Evolutionary conservation across 2,797 vertebrate genomes (phyloP), one percentile per base, ranked within the genome.

Genomic region (Sebastes iracundus): DNA sequence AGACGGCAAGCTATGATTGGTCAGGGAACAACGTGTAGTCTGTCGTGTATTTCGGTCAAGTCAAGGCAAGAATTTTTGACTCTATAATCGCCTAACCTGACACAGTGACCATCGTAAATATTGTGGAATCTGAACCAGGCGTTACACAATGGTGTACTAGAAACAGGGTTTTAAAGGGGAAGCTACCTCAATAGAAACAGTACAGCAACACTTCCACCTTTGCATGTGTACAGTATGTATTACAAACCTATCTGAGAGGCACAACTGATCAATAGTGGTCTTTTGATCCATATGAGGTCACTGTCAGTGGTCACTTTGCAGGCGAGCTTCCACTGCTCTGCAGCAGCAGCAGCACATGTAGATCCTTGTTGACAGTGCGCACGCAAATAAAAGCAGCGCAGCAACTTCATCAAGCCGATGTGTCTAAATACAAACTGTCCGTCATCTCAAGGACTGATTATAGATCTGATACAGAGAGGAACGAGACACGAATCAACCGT

Each of bases 321-420:
- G 33, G 35, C 2, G 4, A 28, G 35, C 62, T 56, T 61, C 20
- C 7, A 8, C 23, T 12, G 42, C 12, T 18, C 77, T 52, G 52
- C 63, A 59, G 52, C 49, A 25, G 46, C 55, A 30, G 35, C 63
- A 46, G 27, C 65, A 58, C 49, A 70, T 9, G 53, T 14, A 22
- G 22, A 27, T 52, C 58, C 35, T 13, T 79, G 84, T 88, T 85
- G 79, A 83, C 70, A 74, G 67, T 5, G 5, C 0, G 7, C 52
- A 61, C 20, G 78, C 63, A 86, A 90, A 89, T 82, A 85, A 77
- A 92, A 92, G 79, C 79, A 25, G 70, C 10, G 0, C 13, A 3
- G 64, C 70, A 7, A 61, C 10, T 60, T 38, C 78, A 59, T 71
- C 0, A 66, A 25, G 8, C 23, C 1, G 32, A 30, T 12, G 74